These are phyloP conservation scores for Cydia fagiglandana DNA, from an alignment of 1,140 invertebrate species.

Conservation along the genomic window DNA sequence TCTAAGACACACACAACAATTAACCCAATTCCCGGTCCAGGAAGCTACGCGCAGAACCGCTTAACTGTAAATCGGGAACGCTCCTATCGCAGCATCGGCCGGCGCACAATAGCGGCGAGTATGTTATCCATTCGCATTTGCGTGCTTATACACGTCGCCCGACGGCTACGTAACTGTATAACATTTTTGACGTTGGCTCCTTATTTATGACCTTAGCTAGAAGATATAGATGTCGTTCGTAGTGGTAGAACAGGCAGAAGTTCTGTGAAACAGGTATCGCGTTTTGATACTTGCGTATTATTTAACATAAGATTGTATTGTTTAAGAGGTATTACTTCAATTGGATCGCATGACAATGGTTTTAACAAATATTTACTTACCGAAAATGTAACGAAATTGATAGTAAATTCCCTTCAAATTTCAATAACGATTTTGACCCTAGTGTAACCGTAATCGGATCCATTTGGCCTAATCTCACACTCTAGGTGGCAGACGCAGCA, in stretches of 20 bases:
- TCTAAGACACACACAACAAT: constrained; percentile 6
- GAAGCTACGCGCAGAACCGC: constrained; percentile 15
- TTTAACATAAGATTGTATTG: neutral
- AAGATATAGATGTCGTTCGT: constrained; percentile 15
- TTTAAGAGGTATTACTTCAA: too few relatives aligned
- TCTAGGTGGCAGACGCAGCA: constrained; percentile 12
- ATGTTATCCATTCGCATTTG: constrained; percentile 20
- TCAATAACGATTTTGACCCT: neutral
- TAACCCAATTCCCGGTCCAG: constrained; percentile 17
- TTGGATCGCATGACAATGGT: neutral
- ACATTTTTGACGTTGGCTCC: constrained; percentile 16
- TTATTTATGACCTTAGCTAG: constrained; percentile 10
- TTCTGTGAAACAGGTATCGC: neutral
- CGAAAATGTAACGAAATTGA: neutral
- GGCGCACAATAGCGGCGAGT: constrained; percentile 19
- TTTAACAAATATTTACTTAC: neutral
- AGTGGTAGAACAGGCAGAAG: neutral
- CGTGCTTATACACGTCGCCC: constrained; percentile 15
- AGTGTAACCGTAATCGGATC: neutral
- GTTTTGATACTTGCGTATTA: neutral
- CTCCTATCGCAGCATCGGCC: constrained; percentile 17
- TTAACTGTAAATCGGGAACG: constrained; percentile 20
- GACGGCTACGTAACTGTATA: constrained; percentile 20
- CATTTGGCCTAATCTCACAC: neutral
- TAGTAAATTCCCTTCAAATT: neutral